phyloP scores from a whole-genome alignment of 2,113 vertebrate genomes.

The Pseudorhombus dupliciocellatus region DNA sequence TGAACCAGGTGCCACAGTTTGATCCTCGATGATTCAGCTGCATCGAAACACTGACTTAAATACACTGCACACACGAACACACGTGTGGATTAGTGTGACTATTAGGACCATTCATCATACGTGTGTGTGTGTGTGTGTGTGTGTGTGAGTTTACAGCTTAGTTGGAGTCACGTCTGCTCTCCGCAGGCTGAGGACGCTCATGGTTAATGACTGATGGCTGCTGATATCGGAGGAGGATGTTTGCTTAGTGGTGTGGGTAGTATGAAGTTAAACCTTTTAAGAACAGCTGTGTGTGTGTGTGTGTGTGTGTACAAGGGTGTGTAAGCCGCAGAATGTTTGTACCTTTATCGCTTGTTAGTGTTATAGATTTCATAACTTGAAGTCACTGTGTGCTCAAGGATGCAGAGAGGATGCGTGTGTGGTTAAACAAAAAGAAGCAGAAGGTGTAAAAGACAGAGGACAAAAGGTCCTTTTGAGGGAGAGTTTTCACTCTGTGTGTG shows the following conservation, averaged over 20 bases:
- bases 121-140: not conserved
- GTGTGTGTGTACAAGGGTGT: constrained; percentile 3
- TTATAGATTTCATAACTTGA: constrained; percentile 1
- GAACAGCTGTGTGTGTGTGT: not conserved
- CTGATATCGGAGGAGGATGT: constrained; percentile 8
- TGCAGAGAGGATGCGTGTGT: constrained; percentile 11
- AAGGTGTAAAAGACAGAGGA: constrained; percentile 2
- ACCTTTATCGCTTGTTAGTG: not conserved
- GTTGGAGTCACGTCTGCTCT: not conserved
- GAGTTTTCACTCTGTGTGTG: constrained; percentile 15
- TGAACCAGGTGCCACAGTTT: constrained; percentile 9
- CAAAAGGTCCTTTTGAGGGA: constrained; percentile 26
- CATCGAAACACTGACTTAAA: constrained; percentile 6
- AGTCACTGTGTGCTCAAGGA: constrained; percentile 16
- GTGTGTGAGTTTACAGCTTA: not conserved
- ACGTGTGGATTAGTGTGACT: not conserved
- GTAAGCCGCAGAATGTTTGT: no score
- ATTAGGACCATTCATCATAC: not conserved
- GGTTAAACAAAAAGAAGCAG: not conserved
- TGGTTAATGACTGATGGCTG: constrained; percentile 31
- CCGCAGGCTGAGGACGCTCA: not conserved
- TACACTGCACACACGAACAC: constrained; percentile 4
- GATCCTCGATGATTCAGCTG: constrained; percentile 32
- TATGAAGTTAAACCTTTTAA: not conserved
- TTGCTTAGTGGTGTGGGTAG: not conserved